Percentiles rank a stretch among this genome's conserved stretches.
These are phyloP conservation scores for Tipula unca DNA, from an alignment of 2,888 invertebrate species.

Conservation along the genomic window DNA sequence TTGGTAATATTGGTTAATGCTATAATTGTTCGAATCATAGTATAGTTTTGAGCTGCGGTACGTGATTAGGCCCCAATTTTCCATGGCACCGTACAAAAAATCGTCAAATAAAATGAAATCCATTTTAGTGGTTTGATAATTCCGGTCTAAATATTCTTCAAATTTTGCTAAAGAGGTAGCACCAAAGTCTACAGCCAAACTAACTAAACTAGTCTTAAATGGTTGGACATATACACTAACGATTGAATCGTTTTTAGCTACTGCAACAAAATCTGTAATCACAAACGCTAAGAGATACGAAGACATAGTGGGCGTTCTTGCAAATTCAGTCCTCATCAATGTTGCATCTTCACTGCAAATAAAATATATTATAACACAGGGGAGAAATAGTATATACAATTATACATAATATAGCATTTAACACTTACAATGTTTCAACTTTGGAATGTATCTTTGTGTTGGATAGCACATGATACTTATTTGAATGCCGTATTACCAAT, in stretches of 20 bases:
- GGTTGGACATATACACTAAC: background rate
- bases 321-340: conserved; percentile 32
- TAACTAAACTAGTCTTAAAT: background rate
- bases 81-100: conserved; percentile 81
- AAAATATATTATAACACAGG: background rate
- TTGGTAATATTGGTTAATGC: background rate
- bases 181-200: conserved; percentile 19
- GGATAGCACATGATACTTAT: conserved; percentile 29
- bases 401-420: background rate
- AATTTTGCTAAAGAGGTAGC: conserved; percentile 1
- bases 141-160: conserved; percentile 1
- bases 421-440: background rate
- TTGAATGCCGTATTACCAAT: conserved; percentile 47
- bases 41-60: background rate
- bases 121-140: conserved; percentile 33
- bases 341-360: background rate
- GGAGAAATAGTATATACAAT: background rate
- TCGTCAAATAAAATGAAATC: conserved; percentile 85
- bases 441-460: conserved; percentile 27
- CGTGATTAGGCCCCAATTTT: conserved; percentile 87
- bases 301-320: conserved; percentile 53
- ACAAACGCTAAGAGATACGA: conserved; percentile 65
- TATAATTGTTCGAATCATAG: background rate
- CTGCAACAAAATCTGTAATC: conserved; percentile 40
- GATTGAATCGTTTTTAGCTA: background rate